phyloP scores from a whole-genome alignment of 2,113 vertebrate species.

The Amphiprion ocellaris region DNA sequence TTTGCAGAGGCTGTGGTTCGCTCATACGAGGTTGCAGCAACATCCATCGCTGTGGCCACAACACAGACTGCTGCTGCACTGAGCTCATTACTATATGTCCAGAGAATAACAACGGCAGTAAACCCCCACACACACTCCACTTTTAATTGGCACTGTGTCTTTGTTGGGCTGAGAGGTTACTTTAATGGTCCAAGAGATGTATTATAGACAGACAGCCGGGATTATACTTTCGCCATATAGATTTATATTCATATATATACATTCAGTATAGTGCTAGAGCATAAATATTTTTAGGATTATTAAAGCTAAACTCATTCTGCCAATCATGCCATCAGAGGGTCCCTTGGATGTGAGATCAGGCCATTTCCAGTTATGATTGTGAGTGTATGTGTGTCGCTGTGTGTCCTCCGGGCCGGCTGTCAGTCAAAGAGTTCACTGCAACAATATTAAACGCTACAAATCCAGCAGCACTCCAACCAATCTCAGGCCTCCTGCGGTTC shows the following conservation, averaged over 20 bases:
- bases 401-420: background rate
- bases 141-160: slow-evolving; percentile 58
- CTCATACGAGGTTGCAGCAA: background rate
- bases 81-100: slow-evolving; percentile 47
- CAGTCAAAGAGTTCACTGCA: slow-evolving; percentile 48
- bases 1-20: background rate
- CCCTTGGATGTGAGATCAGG: slow-evolving; percentile 20
- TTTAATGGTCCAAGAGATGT: slow-evolving; percentile 34
- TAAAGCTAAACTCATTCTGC: slow-evolving; percentile 52
- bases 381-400: background rate
- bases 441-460: slow-evolving; percentile 43
- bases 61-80: slow-evolving; percentile 28
- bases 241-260: background rate
- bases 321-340: slow-evolving; percentile 28
- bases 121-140: slow-evolving; percentile 18
- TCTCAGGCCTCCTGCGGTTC: slow-evolving; percentile 32
- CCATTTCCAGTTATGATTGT: slow-evolving; percentile 1
- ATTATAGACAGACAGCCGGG: background rate
- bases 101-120: slow-evolving; percentile 50
- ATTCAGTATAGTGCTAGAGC: background rate
- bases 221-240: slow-evolving; percentile 1
- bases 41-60: slow-evolving; percentile 34
- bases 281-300: slow-evolving; percentile 40
- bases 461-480: slow-evolving; percentile 32
- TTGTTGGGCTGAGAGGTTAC: slow-evolving; percentile 24